A percentile compares a stretch with the other conserved stretches of the same genome.
phyloP scores from a whole-genome alignment of 2,113 vertebrate genomes.

The Perca fluviatilis region DNA sequence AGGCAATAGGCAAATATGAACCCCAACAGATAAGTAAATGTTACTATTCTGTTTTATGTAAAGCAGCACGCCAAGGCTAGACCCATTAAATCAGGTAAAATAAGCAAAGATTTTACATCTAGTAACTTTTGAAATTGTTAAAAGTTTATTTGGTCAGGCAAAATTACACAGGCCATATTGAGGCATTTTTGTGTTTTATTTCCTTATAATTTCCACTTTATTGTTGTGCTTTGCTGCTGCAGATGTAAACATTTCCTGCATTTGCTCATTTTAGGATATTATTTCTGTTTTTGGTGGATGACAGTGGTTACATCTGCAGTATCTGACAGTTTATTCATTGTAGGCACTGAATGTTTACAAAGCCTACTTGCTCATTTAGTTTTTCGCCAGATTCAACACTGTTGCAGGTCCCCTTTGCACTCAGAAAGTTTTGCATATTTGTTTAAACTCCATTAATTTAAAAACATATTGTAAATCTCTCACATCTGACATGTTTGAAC shows the following conservation, averaged over 20 bases:
- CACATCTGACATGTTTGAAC: constrained; percentile 2
- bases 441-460: not conserved
- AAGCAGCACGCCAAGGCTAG: constrained; percentile 27
- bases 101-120: constrained; percentile 59
- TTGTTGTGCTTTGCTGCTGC: constrained; percentile 39
- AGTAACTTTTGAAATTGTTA: constrained; percentile 53
- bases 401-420: not conserved
- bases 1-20: constrained; percentile 8
- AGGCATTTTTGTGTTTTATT: constrained; percentile 30
- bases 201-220: constrained; percentile 41
- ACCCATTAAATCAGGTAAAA: constrained; percentile 52
- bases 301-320: not conserved
- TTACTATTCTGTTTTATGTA: constrained; percentile 14
- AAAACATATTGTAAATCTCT: not conserved
- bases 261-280: constrained; percentile 37
- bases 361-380: not conserved
- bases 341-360: constrained; percentile 4
- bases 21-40: constrained; percentile 23
- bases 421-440: not conserved
- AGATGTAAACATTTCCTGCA: constrained; percentile 30
- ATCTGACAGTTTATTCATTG: constrained; percentile 42
- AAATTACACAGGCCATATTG: constrained; percentile 15
- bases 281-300: constrained; percentile 29
- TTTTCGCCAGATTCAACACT: constrained; percentile 13
- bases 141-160: constrained; percentile 54